These are phyloP conservation scores for Coremacera marginata DNA, from an alignment of 2,888 invertebrate genomes.

Conservation along the genomic window DNA sequence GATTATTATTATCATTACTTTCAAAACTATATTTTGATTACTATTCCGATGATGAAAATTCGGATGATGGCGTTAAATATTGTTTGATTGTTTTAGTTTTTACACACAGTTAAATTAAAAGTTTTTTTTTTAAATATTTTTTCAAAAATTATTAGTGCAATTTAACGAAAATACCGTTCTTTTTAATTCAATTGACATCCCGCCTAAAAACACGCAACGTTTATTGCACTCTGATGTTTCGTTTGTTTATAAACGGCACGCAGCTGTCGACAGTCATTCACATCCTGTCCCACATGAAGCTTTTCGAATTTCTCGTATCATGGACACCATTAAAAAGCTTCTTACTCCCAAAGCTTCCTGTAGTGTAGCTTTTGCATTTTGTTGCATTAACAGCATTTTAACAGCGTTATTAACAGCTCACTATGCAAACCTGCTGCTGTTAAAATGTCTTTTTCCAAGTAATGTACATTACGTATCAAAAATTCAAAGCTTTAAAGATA, in stretches of 20 bases:
- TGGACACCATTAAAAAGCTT: constrained; percentile 13
- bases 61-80: no score
- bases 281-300: constrained; percentile 12
- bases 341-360: background rate
- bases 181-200: background rate
- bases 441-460: background rate
- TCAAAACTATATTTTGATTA: no score
- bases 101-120: no score
- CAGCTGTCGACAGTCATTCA: background rate
- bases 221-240: constrained; percentile 25
- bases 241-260: constrained; percentile 29
- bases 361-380: background rate
- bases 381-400: background rate
- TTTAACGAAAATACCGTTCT: background rate
- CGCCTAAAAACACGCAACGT: constrained; percentile 4
- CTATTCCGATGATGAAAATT: no score
- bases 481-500: background rate
- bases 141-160: background rate
- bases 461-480: background rate
- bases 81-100: background rate
- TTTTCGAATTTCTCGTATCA: background rate
- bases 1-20: no score
- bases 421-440: background rate
- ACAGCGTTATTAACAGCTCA: background rate
- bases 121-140: constrained; percentile 7